phyloP scores from a whole-genome alignment of 2,113 vertebrate species.

The Stercorarius parasiticus region DNA sequence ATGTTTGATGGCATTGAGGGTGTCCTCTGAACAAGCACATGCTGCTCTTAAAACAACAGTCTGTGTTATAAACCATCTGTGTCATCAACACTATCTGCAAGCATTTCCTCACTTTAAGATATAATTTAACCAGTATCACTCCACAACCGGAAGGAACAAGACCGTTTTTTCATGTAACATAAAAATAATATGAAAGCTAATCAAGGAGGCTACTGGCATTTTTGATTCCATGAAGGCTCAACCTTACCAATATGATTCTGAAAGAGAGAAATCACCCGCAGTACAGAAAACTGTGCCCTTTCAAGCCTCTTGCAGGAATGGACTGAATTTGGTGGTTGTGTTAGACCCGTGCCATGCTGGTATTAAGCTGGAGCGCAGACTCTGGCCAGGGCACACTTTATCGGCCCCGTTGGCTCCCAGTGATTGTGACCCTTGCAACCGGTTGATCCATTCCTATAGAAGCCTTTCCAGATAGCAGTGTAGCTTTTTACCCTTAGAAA shows the following conservation, averaged over 20 bases:
- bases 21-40: constrained; percentile 2
- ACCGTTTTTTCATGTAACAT: neutral
- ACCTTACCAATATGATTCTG: neutral
- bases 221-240: neutral
- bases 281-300: neutral
- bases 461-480: neutral
- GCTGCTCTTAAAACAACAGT: constrained; percentile 36
- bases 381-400: neutral
- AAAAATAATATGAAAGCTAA: neutral
- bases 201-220: neutral
- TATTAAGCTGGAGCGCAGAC: neutral
- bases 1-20: neutral
- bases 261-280: neutral
- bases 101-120: neutral
- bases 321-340: too few species aligned
- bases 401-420: neutral
- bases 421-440: rapidly evolving
- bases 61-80: neutral
- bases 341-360: neutral
- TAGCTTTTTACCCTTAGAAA: constrained; percentile 39
- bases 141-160: neutral
- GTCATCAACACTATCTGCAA: neutral
- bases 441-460: rapidly evolving
- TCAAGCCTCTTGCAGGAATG: neutral
- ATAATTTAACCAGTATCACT: neutral